Base-by-base conservation (phyloP, 1,140 invertebrate genomes). In the Papilio glaucus region DNA sequence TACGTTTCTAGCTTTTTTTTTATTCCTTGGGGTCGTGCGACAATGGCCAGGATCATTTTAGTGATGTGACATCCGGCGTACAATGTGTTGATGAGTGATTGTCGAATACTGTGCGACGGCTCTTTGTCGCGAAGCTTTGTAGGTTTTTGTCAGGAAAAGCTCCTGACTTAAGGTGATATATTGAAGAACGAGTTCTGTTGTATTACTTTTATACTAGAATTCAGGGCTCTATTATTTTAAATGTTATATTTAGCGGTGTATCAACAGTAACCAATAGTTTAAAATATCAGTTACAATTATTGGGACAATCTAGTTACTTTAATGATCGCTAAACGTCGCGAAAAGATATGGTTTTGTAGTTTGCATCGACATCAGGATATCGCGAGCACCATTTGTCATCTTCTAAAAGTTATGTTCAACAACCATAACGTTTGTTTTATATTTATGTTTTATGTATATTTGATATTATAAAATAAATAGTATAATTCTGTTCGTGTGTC, bases 61-160 rank as follows among this genome's bases (percentile, higher is more conserved):
- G 86, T 85, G 85, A 86, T 87, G 86, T 86, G 89, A 91, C 88
- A 91, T 90, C 85, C 85, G 85, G 80, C 45, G 39, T 10, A 85
- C 81, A 87, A 86, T 89, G 81, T 80, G 75, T 84, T 85, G 86
- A 86, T 89, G 88, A 90, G 75, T 86, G 82, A 89, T 89, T 79
- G 82, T 85, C 38, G 75, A 63, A 72, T 73, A 71, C 72, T 65
- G 79, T 41, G 15, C 15, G 37, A 13, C 26, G 63, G 6, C 61
- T n/a, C 37, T 9, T 67, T 42, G 38, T 41, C 72, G 24, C 75
- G 72, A 79, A 71, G 76, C 74, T 65, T 42, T 77, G 39, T 53
- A 18, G 24, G 38, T 38, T 7, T 68, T 45, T 68, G 18, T 13
- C n/a, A 45, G 7, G 39, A 24, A 26, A 24, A 45, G 65, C 65